phyloP scores from a whole-genome alignment of 1,140 invertebrate genomes.

The Paraescarpia echinospica region DNA sequence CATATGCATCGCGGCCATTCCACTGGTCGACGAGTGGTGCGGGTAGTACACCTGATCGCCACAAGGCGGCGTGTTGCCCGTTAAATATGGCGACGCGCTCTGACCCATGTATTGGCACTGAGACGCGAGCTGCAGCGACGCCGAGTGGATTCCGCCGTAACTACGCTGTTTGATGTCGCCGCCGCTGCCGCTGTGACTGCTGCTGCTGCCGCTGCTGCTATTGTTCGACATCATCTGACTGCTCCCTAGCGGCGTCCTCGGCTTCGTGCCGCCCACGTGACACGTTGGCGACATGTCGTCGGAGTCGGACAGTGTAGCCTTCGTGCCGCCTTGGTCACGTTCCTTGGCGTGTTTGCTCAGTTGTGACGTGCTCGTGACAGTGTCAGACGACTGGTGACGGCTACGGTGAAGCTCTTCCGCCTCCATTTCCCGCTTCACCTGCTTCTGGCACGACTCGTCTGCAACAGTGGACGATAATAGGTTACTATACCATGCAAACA shows the following conservation, averaged over 20 bases:
- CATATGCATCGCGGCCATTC: not conserved
- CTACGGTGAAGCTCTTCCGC: not conserved
- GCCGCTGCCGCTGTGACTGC: slow-evolving; percentile 8
- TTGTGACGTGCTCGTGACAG: not conserved
- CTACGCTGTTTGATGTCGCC: not conserved
- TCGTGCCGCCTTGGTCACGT: not conserved
- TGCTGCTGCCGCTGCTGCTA: not conserved
- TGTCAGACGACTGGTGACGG: not conserved
- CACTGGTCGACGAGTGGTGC: slow-evolving; percentile 10
- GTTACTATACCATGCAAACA: not conserved
- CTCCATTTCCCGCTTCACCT: not conserved
- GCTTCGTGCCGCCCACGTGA: slow-evolving; percentile 7
- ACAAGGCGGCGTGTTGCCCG: slow-evolving; percentile 2
- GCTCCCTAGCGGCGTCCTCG: not conserved
- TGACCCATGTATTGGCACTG: slow-evolving; percentile 9
- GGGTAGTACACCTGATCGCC: slow-evolving; percentile 22
- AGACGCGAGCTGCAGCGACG: not conserved
- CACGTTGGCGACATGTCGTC: slow-evolving; percentile 10
- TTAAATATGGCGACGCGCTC: slow-evolving; percentile 9
- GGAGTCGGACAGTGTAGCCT: not conserved
- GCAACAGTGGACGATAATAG: not conserved
- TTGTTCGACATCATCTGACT: not conserved
- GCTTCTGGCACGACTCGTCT: not conserved
- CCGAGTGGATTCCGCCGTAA: not conserved
- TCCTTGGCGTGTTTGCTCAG: not conserved